These are phyloP conservation scores for Grantiella picta DNA, from an alignment of 2,113 vertebrate genomes.

Conservation along the genomic window DNA sequence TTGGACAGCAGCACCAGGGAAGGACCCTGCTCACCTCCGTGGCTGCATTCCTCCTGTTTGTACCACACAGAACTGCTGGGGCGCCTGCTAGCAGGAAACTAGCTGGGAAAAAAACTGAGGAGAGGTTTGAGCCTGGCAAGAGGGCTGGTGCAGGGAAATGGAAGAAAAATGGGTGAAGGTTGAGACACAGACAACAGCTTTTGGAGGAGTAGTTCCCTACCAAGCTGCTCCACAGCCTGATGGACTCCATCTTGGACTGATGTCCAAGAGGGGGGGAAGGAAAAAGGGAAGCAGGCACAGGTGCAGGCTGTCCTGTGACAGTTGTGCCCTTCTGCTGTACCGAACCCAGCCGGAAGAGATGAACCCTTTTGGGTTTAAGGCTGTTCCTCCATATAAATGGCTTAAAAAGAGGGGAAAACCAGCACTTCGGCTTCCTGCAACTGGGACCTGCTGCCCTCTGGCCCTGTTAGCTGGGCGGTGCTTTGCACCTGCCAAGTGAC, in stretches of 20 bases:
- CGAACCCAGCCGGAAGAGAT: accelerated
- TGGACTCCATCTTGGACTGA: neutral
- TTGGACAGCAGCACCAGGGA: neutral
- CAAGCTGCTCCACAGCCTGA: neutral
- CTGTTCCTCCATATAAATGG: accelerated
- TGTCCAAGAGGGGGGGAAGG: neutral
- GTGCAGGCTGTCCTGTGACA: neutral
- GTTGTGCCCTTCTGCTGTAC: neutral
- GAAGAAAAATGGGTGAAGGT: accelerated
- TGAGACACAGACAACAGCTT: neutral
- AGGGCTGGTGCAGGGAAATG: neutral
- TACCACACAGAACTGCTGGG: neutral
- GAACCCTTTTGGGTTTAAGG: neutral
- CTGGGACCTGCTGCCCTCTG: neutral
- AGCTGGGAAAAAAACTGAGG: neutral
- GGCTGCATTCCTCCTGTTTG: neutral
- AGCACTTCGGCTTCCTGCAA: neutral
- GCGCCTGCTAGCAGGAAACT: neutral
- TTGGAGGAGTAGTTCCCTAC: neutral
- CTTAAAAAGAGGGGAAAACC: neutral
- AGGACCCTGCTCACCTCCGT: neutral
- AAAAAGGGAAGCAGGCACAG: too few relatives aligned
- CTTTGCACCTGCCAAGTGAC: neutral
- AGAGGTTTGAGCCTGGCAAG: neutral
- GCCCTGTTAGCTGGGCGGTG: neutral